These are phyloP conservation scores for Ligdia adustata DNA, from an alignment of 2,888 invertebrate species.

Conservation along the genomic window DNA sequence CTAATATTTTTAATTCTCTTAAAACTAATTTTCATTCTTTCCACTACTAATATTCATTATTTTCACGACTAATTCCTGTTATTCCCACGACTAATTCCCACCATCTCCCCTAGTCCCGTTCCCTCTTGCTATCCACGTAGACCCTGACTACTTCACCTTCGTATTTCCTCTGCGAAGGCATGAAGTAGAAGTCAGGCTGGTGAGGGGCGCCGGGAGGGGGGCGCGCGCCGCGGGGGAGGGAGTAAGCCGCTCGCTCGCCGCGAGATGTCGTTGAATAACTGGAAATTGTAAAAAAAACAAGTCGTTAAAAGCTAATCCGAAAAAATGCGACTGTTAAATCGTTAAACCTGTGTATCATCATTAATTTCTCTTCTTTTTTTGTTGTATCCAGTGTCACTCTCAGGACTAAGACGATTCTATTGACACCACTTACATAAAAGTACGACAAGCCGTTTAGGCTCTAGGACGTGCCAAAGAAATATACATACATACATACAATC, in stretches of 20 bases:
- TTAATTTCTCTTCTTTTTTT: too few species aligned
- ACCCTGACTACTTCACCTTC: slow-evolving; percentile 88
- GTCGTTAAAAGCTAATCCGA: too few species aligned
- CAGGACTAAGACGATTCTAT: too few species aligned
- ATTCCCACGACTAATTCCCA: neutral
- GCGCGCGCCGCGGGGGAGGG: slow-evolving; percentile 87
- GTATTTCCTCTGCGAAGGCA: slow-evolving; percentile 97
- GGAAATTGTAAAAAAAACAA: slow-evolving; percentile 5
- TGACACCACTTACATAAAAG: too few species aligned
- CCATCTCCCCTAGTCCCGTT: slow-evolving; percentile 6
- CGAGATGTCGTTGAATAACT: slow-evolving; percentile 58
- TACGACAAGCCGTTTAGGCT: too few species aligned
- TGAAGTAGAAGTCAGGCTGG: slow-evolving; percentile 96
- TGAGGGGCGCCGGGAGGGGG: slow-evolving; percentile 62
- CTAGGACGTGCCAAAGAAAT: too few species aligned
- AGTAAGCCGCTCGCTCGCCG: slow-evolving; percentile 87
- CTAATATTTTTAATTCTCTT: too few species aligned
- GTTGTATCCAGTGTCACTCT: too few species aligned
- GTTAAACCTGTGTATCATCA: too few species aligned
- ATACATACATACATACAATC: too few species aligned
- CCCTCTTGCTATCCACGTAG: slow-evolving; percentile 54
- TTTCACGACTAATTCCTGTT: neutral
- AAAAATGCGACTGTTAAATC: too few species aligned
- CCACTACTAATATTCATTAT: neutral
- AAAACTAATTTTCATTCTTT: neutral